These are phyloP conservation scores for Nymphalis urticae DNA, from an alignment of 2,888 invertebrate species.

Conservation along the genomic window DNA sequence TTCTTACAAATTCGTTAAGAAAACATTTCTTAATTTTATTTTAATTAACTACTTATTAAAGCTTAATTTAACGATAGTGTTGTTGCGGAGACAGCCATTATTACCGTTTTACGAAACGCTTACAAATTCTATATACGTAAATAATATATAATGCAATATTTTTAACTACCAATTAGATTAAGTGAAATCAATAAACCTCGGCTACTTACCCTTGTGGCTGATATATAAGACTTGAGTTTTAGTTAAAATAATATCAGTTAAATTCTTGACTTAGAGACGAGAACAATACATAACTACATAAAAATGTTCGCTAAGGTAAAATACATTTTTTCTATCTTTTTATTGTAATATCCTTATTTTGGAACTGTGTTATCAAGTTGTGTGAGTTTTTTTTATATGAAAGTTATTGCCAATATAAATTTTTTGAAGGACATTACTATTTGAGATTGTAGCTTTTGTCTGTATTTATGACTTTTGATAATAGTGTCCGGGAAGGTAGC, in stretches of 20 bases:
- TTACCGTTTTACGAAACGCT: conserved; percentile 18
- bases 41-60: conserved; percentile 13
- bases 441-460: neutral
- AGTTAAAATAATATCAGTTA: conserved; percentile 43
- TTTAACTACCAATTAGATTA: conserved; percentile 17
- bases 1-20: conserved; percentile 15
- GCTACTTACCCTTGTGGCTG: conserved; percentile 38
- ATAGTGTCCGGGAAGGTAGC: too few relatives aligned
- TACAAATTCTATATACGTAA: conserved; percentile 11
- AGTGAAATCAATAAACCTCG: conserved; percentile 39
- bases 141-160: conserved; percentile 13
- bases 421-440: neutral
- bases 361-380: neutral
- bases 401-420: neutral
- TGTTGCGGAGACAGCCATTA: conserved; percentile 13
- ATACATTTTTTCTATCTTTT: neutral
- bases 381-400: neutral
- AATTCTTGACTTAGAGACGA: conserved; percentile 25
- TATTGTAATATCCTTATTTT: neutral
- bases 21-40: conserved; percentile 19
- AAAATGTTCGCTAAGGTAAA: conserved; percentile 35
- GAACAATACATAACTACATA: conserved; percentile 21
- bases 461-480: too few relatives aligned
- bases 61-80: conserved; percentile 14
- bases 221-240: conserved; percentile 46